Evolutionary conservation across 2,888 invertebrate species (phyloP), one percentile per base, ranked within the genome.

Genomic region (Acanthopleura granulata): DNA sequence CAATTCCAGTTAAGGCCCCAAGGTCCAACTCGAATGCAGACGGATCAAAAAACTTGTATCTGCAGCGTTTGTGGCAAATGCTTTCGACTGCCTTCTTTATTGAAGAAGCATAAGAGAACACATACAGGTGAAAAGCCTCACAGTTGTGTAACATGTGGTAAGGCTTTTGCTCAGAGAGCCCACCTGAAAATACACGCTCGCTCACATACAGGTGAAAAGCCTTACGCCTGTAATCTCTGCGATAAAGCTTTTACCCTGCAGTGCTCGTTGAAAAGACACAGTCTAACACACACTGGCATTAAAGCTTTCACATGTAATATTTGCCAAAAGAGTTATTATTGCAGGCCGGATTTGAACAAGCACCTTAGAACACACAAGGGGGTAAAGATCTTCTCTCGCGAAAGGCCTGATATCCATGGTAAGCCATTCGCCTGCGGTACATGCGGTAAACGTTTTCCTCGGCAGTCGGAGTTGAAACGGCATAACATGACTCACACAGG

Each of bases 401-500:
- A n/a, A n/a, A 61, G 61, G 61, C 25, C n/a, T 4, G 40, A 40
- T 9, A 40, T 40, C 40, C 9, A 40, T 40, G 40, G 12, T 9
- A 72, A 72, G 49, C 72, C 72, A 9, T 29, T 27, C 40, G 16
- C 6, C 15, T 72, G 72, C n/a, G 4, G 15, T 30, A n/a, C 30
- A 3, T 72, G 72, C 18, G 15, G 22, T 11, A 16, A n/a, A 18
- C 4, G n/a, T 16, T 72, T 72, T 16, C n/a, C 49, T 29, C 18
- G n/a, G 1, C 30, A 25, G 18, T 18, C 18, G 15, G 30, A n/a
- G 16, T 49, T 30, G 40, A 49, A 49, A 18, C 1, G 25, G 15
- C 72, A 72, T 16, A 25, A 16, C 18, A 72, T 16, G 49, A 72
- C 30, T 6, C 72, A 72, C 25, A 72, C 72, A 22, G 72, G 72